Evolutionary conservation across 1,140 invertebrate genomes (phyloP).

Genomic region (Ganaspis sp.): DNA sequence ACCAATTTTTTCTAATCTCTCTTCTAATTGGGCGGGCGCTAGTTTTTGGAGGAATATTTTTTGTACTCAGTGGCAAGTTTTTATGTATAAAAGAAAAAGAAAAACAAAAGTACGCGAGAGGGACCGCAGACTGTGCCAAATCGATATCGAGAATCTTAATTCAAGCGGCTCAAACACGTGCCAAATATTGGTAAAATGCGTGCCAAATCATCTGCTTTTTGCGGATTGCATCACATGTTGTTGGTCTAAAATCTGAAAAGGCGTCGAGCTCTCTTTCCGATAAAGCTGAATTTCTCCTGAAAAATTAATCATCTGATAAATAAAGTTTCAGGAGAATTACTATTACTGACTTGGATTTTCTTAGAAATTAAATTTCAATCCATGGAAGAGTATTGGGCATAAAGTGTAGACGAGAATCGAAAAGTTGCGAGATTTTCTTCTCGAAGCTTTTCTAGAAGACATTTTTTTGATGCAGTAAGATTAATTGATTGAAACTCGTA

Average conservation of each 20-base stretch:
- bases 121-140: slow-evolving; percentile 42
- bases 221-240: slow-evolving; percentile 9
- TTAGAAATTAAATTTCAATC: no score
- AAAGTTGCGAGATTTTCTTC: not conserved
- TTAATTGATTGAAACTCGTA: slow-evolving; percentile 28
- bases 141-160: slow-evolving; percentile 43
- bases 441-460: not conserved
- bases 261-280: not conserved
- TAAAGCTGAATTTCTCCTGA: not conserved
- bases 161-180: slow-evolving; percentile 60
- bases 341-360: no score
- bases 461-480: not conserved
- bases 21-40: slow-evolving; percentile 53
- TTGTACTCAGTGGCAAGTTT: slow-evolving; percentile 55
- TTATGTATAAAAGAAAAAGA: slow-evolving; percentile 10
- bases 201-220: slow-evolving; percentile 65
- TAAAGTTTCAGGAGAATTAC: no score
- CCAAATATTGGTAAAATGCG: slow-evolving; percentile 62
- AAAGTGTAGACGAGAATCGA: no score
- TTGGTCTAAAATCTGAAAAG: slow-evolving; percentile 4
- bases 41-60: slow-evolving; percentile 67
- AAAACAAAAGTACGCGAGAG: slow-evolving; percentile 26
- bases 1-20: slow-evolving; percentile 14
- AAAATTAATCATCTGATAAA: no score
- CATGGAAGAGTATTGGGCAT: no score